Evolutionary conservation across 2,888 invertebrate genomes (phyloP).

Genomic region (Zygothrica quintamaculata): DNA sequence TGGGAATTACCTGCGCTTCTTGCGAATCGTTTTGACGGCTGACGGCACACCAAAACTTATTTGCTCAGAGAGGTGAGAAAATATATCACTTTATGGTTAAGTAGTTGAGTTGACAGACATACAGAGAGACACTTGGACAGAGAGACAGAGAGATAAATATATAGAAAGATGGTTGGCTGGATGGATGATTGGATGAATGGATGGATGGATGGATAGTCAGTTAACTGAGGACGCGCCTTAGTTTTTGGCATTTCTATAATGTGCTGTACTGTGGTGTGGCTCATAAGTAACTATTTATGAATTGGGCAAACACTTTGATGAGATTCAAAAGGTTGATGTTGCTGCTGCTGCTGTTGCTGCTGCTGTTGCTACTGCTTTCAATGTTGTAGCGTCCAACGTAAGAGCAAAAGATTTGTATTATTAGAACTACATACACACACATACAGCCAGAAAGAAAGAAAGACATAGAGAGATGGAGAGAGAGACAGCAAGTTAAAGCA

Average conservation of each 20-base stretch:
- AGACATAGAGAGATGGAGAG: background rate
- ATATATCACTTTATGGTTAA: constrained; percentile 73
- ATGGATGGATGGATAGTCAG: constrained; percentile 20
- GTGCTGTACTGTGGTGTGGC: too few relatives aligned
- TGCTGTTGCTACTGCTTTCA: constrained; percentile 1
- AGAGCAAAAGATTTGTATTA: constrained; percentile 47
- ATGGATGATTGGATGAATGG: constrained; percentile 18
- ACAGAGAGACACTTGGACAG: constrained; percentile 6
- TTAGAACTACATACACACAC: constrained; percentile 64
- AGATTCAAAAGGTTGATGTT: constrained; percentile 24
- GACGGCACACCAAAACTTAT: constrained; percentile 40
- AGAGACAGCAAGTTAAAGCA: background rate
- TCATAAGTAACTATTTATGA: constrained; percentile 77
- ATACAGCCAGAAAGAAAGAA: background rate
- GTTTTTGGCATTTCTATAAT: constrained; percentile 52
- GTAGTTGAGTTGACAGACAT: constrained; percentile 63
- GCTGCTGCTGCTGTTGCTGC: constrained; percentile 6
- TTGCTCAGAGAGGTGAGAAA: constrained; percentile 69
- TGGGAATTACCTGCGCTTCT: constrained; percentile 77
- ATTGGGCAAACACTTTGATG: constrained; percentile 72
- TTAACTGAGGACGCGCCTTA: constrained; percentile 56
- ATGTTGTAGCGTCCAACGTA: constrained; percentile 17
- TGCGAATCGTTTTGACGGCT: constrained; percentile 64
- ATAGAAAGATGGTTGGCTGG: constrained; percentile 12
- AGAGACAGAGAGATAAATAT: constrained; percentile 5